A percentile compares a stretch with the other conserved stretches of the same genome.
These are phyloP conservation scores for Lucifuga dentata DNA, from an alignment of 2,113 vertebrate species.

Conservation along the genomic window DNA sequence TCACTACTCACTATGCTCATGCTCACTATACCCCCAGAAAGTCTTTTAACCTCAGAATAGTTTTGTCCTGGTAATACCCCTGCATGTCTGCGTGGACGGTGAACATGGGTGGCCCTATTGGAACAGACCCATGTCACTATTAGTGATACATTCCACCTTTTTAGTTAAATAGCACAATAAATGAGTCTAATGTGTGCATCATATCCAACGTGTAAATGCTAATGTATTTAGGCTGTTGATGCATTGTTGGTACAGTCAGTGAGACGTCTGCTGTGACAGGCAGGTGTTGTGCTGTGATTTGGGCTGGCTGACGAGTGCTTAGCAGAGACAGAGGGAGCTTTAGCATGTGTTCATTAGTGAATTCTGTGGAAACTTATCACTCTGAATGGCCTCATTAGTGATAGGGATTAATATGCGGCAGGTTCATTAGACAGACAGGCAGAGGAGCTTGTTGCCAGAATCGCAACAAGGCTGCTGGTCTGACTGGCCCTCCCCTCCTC, in stretches of 20 bases:
- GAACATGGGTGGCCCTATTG: neutral
- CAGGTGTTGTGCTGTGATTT: constrained; percentile 56
- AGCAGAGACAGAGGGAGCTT: constrained; percentile 52
- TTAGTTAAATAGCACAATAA: neutral
- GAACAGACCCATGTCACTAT: neutral
- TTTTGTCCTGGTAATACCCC: too few relatives aligned
- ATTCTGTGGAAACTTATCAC: constrained; percentile 73
- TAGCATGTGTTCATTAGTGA: constrained; percentile 76
- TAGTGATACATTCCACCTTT: neutral
- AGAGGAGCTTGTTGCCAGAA: constrained; percentile 60
- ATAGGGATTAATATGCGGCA: constrained; percentile 74
- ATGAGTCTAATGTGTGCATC: neutral
- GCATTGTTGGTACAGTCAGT: neutral
- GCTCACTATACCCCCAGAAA: too few relatives aligned
- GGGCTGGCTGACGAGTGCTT: constrained; percentile 18
- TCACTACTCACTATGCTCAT: too few relatives aligned
- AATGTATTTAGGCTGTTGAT: constrained; percentile 14
- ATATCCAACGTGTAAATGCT: neutral
- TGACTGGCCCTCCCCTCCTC: constrained; percentile 30
- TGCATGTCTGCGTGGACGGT: too few relatives aligned
- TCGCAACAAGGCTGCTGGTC: constrained; percentile 58
- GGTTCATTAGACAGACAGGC: constrained; percentile 74
- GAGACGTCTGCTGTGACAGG: constrained; percentile 32
- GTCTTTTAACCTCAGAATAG: too few relatives aligned
- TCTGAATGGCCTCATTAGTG: constrained; percentile 78